Base-by-base conservation (phyloP, 2,888 invertebrate species). In the Mantis religiosa region DNA sequence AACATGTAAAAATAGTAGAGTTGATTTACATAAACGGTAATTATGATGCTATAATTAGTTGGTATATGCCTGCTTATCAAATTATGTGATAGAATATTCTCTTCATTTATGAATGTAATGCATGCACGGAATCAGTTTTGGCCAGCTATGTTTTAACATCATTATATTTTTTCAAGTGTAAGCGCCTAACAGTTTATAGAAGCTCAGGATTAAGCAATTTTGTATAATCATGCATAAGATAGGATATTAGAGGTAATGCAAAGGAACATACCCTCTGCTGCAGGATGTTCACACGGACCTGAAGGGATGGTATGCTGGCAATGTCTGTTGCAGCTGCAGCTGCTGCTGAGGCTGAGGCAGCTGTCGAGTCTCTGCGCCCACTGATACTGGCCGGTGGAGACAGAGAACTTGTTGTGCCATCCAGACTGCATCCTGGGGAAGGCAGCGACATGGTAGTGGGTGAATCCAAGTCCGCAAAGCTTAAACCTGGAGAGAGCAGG, bases 191-290 rank as follows among this genome's bases (percentile, higher is more conserved):
- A 41, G 41, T 7, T 34, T 7, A 7, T 34, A 7, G 34, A 34
- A 34, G 7, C 12, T 41, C 12, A 12, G 41, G 41, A 12, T 41
- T 41, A 41, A 41, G 41, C 41, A 9, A 2, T 71, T 71, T 0
- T 71, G 2, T 25, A 20, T 20, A 71, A 71, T 71, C 54, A 25
- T 71, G 54, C 20, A 1, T 41, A 41, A 71, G 54, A 25, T 25
- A 71, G 54, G 54, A 71, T 20, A 15, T 71, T 71, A 25, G 20
- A 71, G 6, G 54, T 12, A 94, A 94, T 93, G 93, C 92, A 92
- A 92, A 92, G 92, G 93, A 95, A 96, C 97, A 97, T 97, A 98
- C 97, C 97, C 97, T 96, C 94, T 97, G 96, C 93, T 97, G 97
- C 93, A 97, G 96, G 94, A 97, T 89, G 85, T 90, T 89, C 30